Percentiles rank a stretch among this genome's conserved stretches.
Conservation (phyloP, 2,113 vertebrate genomes). For the Hipposideros armiger region DNA sequence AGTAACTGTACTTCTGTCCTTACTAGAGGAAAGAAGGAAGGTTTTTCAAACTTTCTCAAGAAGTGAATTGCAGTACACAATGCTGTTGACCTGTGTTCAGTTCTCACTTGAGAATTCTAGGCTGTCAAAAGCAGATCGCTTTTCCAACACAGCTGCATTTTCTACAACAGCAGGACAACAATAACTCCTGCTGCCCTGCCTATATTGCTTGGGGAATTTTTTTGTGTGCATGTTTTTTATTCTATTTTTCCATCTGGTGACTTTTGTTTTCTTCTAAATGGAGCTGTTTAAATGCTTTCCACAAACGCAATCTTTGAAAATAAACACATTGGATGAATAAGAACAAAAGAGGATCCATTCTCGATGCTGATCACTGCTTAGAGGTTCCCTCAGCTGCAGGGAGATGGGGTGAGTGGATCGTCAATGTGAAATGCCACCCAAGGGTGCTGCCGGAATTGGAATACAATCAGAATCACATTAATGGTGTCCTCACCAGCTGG, state of each 20-base stretch:
- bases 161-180: constrained; percentile 23
- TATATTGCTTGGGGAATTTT: constrained; percentile 42
- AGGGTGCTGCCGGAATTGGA: background rate
- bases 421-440: background rate
- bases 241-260: constrained; percentile 80
- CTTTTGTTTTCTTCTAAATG: constrained; percentile 80
- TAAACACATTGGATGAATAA: constrained; percentile 76
- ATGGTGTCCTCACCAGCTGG: background rate
- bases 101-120: constrained; percentile 67
- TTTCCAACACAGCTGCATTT: constrained; percentile 71
- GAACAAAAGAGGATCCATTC: constrained; percentile 69
- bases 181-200: constrained; percentile 27
- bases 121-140: constrained; percentile 55
- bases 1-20: background rate
- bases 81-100: constrained; percentile 62
- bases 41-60: constrained; percentile 51
- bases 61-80: background rate
- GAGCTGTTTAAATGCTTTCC: constrained; percentile 79
- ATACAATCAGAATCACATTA: background rate
- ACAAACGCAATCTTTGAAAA: constrained; percentile 81
- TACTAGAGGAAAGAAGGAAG: background rate
- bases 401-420: background rate
- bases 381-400: constrained; percentile 67
- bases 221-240: constrained; percentile 69
- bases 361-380: constrained; percentile 46